Evolutionary conservation across 2,888 invertebrate species (phyloP).

Genomic region (Taphrorychus bicolor): DNA sequence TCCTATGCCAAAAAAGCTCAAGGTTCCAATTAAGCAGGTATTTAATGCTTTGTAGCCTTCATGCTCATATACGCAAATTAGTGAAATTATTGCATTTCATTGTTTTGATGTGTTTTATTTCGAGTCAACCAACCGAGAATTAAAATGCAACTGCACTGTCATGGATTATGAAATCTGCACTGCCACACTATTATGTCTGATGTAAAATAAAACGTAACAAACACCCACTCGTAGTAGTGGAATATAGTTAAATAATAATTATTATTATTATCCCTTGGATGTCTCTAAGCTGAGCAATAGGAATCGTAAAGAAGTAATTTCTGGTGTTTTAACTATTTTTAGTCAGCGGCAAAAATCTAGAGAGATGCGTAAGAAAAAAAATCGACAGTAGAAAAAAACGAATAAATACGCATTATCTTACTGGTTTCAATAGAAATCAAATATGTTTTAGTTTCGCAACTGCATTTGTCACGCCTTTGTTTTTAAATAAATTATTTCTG

Average conservation of each 20-base stretch:
- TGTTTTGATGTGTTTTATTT: slow-evolving; percentile 16
- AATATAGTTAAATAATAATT: too few species aligned
- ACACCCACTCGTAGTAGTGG: too few species aligned
- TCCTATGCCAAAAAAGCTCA: too few species aligned
- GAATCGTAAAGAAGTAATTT: too few species aligned
- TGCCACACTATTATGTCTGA: too few species aligned
- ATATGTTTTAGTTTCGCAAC: slow-evolving; percentile 14
- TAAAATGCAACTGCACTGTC: background rate
- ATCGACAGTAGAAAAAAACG: background rate
- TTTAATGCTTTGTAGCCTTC: slow-evolving; percentile 1
- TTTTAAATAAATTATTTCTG: slow-evolving; percentile 15
- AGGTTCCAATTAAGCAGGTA: background rate
- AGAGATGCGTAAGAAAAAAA: background rate
- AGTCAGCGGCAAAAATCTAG: too few species aligned
- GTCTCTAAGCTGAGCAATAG: too few species aligned
- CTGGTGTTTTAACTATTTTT: too few species aligned
- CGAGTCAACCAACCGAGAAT: slow-evolving; percentile 5
- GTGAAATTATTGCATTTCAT: slow-evolving; percentile 7
- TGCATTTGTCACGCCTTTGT: slow-evolving; percentile 21
- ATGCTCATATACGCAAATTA: slow-evolving; percentile 10
- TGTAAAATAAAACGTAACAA: too few species aligned
- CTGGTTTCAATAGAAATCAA: slow-evolving; percentile 5
- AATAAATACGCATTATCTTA: background rate
- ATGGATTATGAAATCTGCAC: background rate
- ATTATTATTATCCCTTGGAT: too few species aligned